These are phyloP conservation scores for Agrilus biguttatus DNA, from an alignment of 2,888 invertebrate species.

Conservation along the genomic window DNA sequence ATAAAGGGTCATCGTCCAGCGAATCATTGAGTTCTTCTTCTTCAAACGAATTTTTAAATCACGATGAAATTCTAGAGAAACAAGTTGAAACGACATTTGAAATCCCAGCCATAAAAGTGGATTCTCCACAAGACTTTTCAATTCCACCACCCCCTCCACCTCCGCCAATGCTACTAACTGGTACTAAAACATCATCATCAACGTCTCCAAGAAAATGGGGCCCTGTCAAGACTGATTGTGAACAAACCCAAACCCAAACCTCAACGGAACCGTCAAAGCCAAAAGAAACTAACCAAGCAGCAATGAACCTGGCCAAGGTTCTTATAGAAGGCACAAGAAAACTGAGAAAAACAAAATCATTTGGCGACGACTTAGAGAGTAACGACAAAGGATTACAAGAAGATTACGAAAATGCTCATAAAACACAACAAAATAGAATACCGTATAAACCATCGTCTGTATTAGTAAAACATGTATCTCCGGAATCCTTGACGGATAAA, in stretches of 20 bases:
- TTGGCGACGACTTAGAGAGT: too few relatives aligned
- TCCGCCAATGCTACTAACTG: slow-evolving; percentile 7
- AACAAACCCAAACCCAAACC: neutral
- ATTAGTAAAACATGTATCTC: too few relatives aligned
- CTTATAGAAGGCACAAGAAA: neutral
- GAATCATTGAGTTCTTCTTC: too few relatives aligned
- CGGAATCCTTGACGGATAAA: too few relatives aligned
- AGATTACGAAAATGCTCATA: too few relatives aligned
- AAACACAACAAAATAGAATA: too few relatives aligned
- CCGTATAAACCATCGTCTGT: too few relatives aligned
- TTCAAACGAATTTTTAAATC: too few relatives aligned
- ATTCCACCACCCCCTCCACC: slow-evolving; percentile 7
- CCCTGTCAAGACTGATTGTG: slow-evolving; percentile 1
- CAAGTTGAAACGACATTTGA: neutral
- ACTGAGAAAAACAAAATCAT: too few relatives aligned
- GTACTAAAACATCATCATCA: neutral
- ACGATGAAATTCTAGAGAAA: neutral
- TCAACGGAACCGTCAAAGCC: slow-evolving; percentile 1
- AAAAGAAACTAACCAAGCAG: slow-evolving; percentile 2
- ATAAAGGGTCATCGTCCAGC: too few relatives aligned
- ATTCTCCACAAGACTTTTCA: neutral
- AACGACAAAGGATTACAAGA: too few relatives aligned
- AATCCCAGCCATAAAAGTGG: neutral
- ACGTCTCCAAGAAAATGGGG: slow-evolving; percentile 6
- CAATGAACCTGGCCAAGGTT: slow-evolving; percentile 7